Evolutionary conservation across 2,797 vertebrate genomes (phyloP), one percentile per base, ranked within the genome.

Genomic region (Delichon dasypus): DNA sequence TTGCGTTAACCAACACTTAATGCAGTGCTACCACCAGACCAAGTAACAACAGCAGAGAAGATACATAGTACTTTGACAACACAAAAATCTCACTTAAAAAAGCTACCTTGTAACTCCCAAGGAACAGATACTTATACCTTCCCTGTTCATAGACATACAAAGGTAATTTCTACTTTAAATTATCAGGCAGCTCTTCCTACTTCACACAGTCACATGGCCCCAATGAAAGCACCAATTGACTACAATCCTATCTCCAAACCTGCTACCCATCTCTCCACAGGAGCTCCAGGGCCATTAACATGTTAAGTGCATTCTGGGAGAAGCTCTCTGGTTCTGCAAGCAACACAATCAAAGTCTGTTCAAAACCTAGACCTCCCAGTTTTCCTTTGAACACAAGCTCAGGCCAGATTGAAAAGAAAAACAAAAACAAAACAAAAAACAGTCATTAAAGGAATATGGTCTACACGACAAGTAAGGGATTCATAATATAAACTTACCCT

Each of bases 161-260:
- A 47, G 14, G 2, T 42, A 45, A 64, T 65, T 79, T 57, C 67
- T 55, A 38, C 32, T 61, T 77, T 26, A 60, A 62, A 64, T 83
- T 45, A 85, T 27, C 55, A 72, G 47, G 45, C 16, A 32, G 47
- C 38, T 86, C 23, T 66, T 96, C 32, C 72, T 91, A 27, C 65
- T 66, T 36, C n/a, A 47, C 20, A 70, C 12, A 61, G 57, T 25
- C 40, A 53, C 13, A 15, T 48, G 50, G 51, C 9, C 26, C 19
- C 47, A 40, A 2, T 36, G 36, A 62, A 91, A 55, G 57, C 32
- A 57, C 14, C 0, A 3, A 50, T 34, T 0, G 0, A 55, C 55
- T 48, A 42, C 36, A 85, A 4, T 60, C 60, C 13, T 0, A 12
- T 20, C 40, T 55, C 77, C 61, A 71, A 60, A 77, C 29, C 18